phyloP scores from a whole-genome alignment of 1,140 invertebrate genomes.

The Diuraphis noxia region DNA sequence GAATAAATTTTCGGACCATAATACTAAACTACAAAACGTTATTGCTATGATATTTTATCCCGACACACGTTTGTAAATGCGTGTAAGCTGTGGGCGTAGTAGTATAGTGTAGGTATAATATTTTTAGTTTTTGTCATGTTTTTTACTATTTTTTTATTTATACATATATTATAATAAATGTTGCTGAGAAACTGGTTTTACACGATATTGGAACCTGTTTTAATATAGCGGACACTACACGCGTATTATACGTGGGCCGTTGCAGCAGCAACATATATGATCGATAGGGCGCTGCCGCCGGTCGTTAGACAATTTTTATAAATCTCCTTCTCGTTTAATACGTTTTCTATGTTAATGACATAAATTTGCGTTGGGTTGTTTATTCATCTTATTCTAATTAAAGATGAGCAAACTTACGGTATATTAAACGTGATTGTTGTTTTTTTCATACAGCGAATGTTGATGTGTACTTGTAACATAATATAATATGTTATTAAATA shows the following conservation, averaged over 20 bases:
- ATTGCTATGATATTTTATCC: conserved; percentile 49
- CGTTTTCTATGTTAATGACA: conserved; percentile 14
- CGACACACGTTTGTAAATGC: conserved; percentile 13
- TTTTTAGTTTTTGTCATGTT: conserved; percentile 22
- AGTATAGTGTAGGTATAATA: conserved; percentile 14
- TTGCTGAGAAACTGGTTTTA: conserved; percentile 43
- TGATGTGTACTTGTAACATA: background rate
- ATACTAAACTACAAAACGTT: conserved; percentile 40
- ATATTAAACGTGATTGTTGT: background rate
- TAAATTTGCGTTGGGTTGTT: background rate
- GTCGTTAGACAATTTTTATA: conserved; percentile 17
- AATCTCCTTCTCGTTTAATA: background rate
- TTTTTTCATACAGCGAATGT: background rate
- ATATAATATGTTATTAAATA: background rate
- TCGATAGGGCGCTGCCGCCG: conserved; percentile 45
- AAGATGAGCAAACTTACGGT: conserved; percentile 2
- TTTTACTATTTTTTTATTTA: conserved; percentile 10
- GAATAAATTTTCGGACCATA: conserved; percentile 44
- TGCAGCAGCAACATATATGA: background rate
- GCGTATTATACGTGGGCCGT: conserved; percentile 10
- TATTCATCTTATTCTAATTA: background rate
- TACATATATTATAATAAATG: conserved; percentile 33
- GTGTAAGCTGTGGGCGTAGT: conserved; percentile 43
- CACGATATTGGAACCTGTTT: conserved; percentile 48
- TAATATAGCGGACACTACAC: background rate